Evolutionary conservation across 2,797 vertebrate species (phyloP).

Genomic region (Carcharodon carcharias): DNA sequence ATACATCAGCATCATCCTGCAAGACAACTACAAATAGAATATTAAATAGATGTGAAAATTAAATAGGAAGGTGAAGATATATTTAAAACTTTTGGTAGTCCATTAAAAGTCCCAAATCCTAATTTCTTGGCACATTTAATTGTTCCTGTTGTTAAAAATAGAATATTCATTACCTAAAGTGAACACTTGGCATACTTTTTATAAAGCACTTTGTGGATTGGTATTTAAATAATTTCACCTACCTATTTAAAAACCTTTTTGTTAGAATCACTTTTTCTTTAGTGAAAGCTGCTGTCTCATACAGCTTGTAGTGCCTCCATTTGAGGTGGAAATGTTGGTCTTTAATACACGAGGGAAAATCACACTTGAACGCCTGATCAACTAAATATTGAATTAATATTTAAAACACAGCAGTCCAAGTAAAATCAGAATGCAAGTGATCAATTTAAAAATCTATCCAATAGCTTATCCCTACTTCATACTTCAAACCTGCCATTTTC

Average conservation of each 20-base stretch:
- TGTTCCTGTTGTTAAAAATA: neutral
- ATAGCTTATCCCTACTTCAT: neutral
- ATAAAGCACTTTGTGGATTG: neutral
- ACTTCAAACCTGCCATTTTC: neutral
- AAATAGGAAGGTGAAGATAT: neutral
- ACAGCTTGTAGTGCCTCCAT: neutral
- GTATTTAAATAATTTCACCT: neutral
- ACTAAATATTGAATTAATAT: slow-evolving; percentile 23
- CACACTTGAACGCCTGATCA: neutral
- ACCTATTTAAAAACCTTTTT: neutral
- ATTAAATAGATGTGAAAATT: neutral
- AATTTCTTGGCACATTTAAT: neutral
- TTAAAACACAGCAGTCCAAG: neutral
- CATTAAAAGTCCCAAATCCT: neutral
- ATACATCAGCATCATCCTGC: neutral
- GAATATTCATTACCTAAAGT: neutral
- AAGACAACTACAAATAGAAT: neutral
- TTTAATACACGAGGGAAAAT: slow-evolving; percentile 18
- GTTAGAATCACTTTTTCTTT: neutral
- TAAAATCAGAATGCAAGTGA: neutral
- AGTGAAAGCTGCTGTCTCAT: slow-evolving; percentile 1
- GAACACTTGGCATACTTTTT: neutral
- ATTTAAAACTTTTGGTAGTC: neutral
- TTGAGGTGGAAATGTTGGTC: neutral
- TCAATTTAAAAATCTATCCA: neutral